These are phyloP conservation scores for Apteryx owenii DNA, from an alignment of 2,113 vertebrate species.

Conservation along the genomic window DNA sequence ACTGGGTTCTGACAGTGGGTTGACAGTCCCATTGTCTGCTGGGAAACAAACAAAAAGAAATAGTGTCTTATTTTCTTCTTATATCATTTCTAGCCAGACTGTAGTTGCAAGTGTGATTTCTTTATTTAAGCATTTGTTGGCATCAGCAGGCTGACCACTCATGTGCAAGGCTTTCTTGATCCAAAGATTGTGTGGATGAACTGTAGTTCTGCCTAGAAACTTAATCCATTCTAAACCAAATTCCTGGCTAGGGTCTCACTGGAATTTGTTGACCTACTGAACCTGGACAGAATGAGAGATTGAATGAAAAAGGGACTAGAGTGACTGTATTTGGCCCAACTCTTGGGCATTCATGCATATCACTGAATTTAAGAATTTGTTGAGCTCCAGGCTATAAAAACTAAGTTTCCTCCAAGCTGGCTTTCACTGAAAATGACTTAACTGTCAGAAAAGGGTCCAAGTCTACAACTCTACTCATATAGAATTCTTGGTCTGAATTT, in stretches of 20 bases:
- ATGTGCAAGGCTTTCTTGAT: neutral
- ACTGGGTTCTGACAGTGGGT: neutral
- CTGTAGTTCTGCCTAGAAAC: slow-evolving; percentile 39
- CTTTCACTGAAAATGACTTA: neutral
- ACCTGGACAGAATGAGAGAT: slow-evolving; percentile 44
- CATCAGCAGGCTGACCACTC: neutral
- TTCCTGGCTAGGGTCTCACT: slow-evolving; percentile 42
- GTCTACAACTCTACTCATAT: neutral
- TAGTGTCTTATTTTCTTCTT: neutral
- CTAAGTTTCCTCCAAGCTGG: neutral
- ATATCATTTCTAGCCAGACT: neutral
- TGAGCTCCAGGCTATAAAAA: neutral
- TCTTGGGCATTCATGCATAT: slow-evolving; percentile 16
- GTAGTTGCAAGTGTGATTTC: neutral
- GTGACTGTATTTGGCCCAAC: slow-evolving; percentile 1
- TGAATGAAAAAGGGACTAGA: slow-evolving; percentile 39
- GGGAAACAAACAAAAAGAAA: neutral
- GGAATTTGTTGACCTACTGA: slow-evolving; percentile 63
- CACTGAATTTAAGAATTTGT: neutral
- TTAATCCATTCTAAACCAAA: slow-evolving; percentile 56
- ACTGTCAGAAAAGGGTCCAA: neutral
- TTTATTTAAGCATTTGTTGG: neutral
- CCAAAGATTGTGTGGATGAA: slow-evolving; percentile 27
- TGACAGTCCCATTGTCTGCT: neutral
- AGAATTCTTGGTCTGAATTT: neutral